Evolutionary conservation across 2,888 invertebrate genomes (phyloP).

Genomic region (Lasius platythorax): DNA sequence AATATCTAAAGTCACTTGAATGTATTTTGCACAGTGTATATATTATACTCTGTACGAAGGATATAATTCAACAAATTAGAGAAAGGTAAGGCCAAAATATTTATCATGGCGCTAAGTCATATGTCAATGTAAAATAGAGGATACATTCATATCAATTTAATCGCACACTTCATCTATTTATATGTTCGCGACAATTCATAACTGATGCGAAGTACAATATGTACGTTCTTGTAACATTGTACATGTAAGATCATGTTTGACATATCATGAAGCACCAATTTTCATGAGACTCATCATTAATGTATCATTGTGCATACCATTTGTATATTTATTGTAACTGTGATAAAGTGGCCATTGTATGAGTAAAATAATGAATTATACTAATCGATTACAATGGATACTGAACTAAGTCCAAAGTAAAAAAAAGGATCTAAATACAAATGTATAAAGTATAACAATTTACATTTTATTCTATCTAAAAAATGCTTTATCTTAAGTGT

Average conservation of each 20-base stretch:
- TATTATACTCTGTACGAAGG: conserved; percentile 46
- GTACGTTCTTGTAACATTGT: conserved; percentile 18
- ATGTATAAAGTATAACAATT: conserved; percentile 19
- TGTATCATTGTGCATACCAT: conserved; percentile 66
- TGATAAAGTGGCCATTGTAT: conserved; percentile 80
- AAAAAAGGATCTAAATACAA: conserved; percentile 20
- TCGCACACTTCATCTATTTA: conserved; percentile 29
- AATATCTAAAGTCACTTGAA: conserved; percentile 58
- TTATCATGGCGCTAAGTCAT: conserved; percentile 30
- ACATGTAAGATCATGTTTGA: conserved; percentile 38
- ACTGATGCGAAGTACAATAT: conserved; percentile 19
- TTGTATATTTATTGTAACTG: conserved; percentile 81
- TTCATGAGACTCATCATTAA: conserved; percentile 61
- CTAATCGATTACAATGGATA: conserved; percentile 53
- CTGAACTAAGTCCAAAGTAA: conserved; percentile 51
- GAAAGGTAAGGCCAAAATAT: conserved; percentile 43
- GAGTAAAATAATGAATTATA: conserved; percentile 72
- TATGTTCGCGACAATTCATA: conserved; percentile 8
- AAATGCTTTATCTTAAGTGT: conserved; percentile 16
- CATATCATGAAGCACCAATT: conserved; percentile 47
- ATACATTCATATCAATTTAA: conserved; percentile 46
- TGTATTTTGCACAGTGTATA: conserved; percentile 55
- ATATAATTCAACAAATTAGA: conserved; percentile 26
- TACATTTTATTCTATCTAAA: conserved; percentile 30
- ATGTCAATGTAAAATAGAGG: neutral